Evolutionary conservation across 2,797 vertebrate species (phyloP), one percentile per base, ranked within the genome.

Genomic region (Helarctos malayanus): DNA sequence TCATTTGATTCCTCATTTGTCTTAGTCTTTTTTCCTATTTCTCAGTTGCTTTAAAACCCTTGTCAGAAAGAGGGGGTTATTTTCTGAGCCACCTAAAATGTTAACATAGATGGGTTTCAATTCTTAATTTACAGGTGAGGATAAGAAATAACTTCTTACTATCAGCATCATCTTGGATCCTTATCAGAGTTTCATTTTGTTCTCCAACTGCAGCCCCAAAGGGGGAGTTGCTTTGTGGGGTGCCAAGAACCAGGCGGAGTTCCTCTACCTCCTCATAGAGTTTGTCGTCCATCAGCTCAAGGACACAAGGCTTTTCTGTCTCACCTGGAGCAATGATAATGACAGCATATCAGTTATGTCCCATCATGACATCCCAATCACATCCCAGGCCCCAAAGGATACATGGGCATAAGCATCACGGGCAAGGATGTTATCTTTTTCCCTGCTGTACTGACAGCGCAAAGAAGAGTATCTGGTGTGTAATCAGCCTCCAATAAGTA

Each of bases 221-320:
- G 29, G 98, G 98, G 1, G 99, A 99, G 92, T 98, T 98, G 87
- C 99, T 99, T 96, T 97, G 99, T 1, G 99, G 99, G 45, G 96
- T 99, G 19, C 99, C 99, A 19, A 99, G 98, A 78, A 99, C 99
- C 94, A 99, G 98, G 54, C 99, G 99, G 29, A 99, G 98, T 54
- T 99, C 99, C 80, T 99, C 99, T 2, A 98, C 98, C 15, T 99
- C 99, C 98, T 99, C 99, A 0, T 99, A 99, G 69, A 99, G 91
- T 0, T 95, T 96, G 92, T 99, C 99, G 32, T 99, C 99, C 95
- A 99, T 98, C 96, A 99, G 98, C 23, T 98, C 98, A 88, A 99
- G 97, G 10, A 98, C 61, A 21, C 99, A 99, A 0, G 98, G 98
- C 98, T 99, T 99, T 98, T 99, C 99, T 0, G 97, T 98, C 98